Conservation (phyloP, 2,113 vertebrate genomes). For the Megaceryle maxima region DNA sequence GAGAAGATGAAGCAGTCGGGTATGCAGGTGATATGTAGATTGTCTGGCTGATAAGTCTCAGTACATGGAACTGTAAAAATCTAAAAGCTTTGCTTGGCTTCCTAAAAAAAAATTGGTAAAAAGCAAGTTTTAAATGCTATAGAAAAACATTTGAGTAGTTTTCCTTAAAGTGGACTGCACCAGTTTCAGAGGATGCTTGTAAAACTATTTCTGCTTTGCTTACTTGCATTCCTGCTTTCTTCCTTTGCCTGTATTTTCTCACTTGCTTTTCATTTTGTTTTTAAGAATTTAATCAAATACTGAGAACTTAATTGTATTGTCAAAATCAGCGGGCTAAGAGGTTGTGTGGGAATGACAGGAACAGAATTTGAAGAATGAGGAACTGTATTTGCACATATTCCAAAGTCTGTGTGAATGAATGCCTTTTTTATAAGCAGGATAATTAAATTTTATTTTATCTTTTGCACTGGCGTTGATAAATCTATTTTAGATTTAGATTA, state of each 20-base stretch:
- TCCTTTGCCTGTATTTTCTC: background rate
- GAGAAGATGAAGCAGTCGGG: background rate
- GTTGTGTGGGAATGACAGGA: background rate
- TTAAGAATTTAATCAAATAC: background rate
- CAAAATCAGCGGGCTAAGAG: background rate
- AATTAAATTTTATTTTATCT: background rate
- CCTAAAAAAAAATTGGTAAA: background rate
- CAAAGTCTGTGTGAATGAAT: conserved; percentile 20
- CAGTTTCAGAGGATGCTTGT: background rate
- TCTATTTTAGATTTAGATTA: background rate
- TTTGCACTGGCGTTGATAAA: background rate
- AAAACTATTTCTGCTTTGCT: background rate
- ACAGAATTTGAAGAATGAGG: conserved; percentile 11
- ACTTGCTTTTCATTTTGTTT: background rate
- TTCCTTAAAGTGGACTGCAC: background rate
- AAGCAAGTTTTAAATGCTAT: background rate
- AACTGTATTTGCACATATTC: conserved; percentile 15
- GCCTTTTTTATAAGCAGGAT: background rate
- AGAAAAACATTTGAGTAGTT: background rate
- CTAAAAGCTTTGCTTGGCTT: background rate
- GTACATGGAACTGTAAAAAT: background rate
- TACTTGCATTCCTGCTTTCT: fast-evolving
- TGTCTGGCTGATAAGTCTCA: background rate
- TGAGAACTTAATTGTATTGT: background rate
- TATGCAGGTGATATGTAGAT: background rate